Conservation (phyloP, 92 coral and sea anemone genomes). For the Epizoanthus scotinus region DNA sequence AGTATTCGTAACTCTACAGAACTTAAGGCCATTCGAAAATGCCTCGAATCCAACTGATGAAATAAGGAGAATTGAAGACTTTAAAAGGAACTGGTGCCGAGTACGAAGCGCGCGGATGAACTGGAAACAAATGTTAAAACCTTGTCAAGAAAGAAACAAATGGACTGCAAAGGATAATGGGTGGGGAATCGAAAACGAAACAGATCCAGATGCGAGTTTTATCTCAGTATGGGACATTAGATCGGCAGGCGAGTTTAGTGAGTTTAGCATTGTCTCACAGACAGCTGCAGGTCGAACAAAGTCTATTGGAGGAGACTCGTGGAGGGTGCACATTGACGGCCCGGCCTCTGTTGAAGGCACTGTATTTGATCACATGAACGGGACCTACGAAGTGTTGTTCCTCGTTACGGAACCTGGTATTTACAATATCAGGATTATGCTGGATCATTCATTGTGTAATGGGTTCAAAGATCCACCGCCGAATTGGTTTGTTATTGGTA, state of each 20-base stretch:
- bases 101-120: constrained; percentile 72
- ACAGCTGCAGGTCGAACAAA: constrained; percentile 58
- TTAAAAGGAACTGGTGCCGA: constrained; percentile 85
- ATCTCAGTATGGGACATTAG: constrained; percentile 84
- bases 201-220: constrained; percentile 77
- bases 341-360: constrained; percentile 88
- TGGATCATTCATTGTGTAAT: constrained; percentile 81
- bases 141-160: constrained; percentile 69
- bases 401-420: constrained; percentile 71
- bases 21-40: constrained; percentile 10
- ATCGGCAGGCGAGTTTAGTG: constrained; percentile 89
- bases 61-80: constrained; percentile 44
- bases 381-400: constrained; percentile 89
- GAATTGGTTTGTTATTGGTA: constrained; percentile 78
- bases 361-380: constrained; percentile 80
- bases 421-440: constrained; percentile 64
- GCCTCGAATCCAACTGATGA: constrained; percentile 9
- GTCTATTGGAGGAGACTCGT: constrained; percentile 87
- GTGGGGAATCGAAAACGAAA: constrained; percentile 61
- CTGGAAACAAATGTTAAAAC: constrained; percentile 83
- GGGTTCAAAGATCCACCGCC: constrained; percentile 80
- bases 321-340: constrained; percentile 84
- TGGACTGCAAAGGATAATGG: constrained; percentile 67
- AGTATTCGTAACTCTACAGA: constrained; percentile 12
- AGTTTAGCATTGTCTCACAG: constrained; percentile 73